Evolutionary conservation across 2,797 vertebrate genomes (phyloP).

Genomic region (Phoxinus dragarum): DNA sequence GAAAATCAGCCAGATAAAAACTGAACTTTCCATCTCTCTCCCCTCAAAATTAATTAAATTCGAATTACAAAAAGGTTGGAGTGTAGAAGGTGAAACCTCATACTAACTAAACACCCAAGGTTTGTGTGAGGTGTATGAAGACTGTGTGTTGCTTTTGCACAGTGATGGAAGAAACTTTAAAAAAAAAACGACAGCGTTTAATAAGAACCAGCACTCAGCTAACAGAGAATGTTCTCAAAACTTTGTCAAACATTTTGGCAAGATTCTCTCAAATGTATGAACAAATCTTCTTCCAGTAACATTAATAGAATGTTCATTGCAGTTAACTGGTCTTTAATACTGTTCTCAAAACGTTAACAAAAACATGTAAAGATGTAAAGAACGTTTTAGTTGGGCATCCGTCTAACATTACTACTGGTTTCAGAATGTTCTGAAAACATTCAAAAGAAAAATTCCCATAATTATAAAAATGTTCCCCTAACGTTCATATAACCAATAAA

Average conservation of each 20-base stretch:
- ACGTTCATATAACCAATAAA: not conserved
- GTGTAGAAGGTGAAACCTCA: slow-evolving; percentile 63
- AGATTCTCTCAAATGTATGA: not conserved
- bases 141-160: not conserved
- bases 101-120: slow-evolving; percentile 67
- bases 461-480: not conserved
- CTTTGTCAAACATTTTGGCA: not conserved
- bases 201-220: not conserved
- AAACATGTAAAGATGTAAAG: no score
- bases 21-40: slow-evolving; percentile 76
- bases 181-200: not conserved
- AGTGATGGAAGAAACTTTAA: not conserved
- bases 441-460: not conserved
- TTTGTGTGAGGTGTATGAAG: slow-evolving; percentile 56
- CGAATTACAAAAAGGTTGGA: slow-evolving; percentile 74
- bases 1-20: slow-evolving; percentile 61
- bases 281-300: not conserved
- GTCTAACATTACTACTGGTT: not conserved
- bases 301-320: not conserved
- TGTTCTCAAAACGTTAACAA: not conserved
- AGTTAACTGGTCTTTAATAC: not conserved
- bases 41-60: slow-evolving; percentile 83
- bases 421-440: not conserved
- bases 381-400: not conserved
- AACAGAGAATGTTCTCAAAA: not conserved